These are phyloP conservation scores for Mus minutoides DNA, from an alignment of 2,797 vertebrate species.

Conservation along the genomic window DNA sequence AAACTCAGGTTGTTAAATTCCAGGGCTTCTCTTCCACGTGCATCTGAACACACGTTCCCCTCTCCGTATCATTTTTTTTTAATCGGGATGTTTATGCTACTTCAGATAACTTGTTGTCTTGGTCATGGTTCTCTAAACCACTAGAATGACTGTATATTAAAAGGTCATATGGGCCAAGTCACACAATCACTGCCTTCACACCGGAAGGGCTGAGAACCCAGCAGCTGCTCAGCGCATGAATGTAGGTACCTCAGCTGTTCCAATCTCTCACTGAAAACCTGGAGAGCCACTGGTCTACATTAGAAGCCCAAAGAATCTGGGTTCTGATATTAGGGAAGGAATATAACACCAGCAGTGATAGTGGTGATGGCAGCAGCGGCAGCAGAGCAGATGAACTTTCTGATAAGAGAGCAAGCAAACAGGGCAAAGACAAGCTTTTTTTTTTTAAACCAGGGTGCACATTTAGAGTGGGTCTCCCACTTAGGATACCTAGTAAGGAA, in stretches of 20 bases:
- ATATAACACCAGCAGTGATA: not conserved
- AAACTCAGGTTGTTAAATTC: not conserved
- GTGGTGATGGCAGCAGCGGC: not conserved
- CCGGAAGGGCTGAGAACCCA: not conserved
- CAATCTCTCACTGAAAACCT: not conserved
- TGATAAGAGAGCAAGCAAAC: not conserved
- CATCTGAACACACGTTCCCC: accelerated
- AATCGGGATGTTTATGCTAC: not conserved
- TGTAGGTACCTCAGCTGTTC: not conserved
- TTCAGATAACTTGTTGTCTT: not conserved
- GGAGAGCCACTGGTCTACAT: not conserved
- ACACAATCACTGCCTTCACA: not conserved
- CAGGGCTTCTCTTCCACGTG: not conserved
- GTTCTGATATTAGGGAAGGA: not conserved
- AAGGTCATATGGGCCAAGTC: not conserved
- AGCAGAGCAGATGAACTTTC: not conserved
- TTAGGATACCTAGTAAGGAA: not conserved
- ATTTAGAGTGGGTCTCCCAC: not conserved
- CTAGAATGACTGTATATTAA: not conserved
- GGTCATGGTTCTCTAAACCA: not conserved
- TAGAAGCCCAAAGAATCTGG: not conserved
- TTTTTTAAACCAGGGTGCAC: not conserved
- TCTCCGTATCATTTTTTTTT: not conserved
- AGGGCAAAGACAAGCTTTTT: not conserved
- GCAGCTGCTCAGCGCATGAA: not conserved